phyloP scores from a whole-genome alignment of 1,140 invertebrate species.

The Andricus grossulariae region DNA sequence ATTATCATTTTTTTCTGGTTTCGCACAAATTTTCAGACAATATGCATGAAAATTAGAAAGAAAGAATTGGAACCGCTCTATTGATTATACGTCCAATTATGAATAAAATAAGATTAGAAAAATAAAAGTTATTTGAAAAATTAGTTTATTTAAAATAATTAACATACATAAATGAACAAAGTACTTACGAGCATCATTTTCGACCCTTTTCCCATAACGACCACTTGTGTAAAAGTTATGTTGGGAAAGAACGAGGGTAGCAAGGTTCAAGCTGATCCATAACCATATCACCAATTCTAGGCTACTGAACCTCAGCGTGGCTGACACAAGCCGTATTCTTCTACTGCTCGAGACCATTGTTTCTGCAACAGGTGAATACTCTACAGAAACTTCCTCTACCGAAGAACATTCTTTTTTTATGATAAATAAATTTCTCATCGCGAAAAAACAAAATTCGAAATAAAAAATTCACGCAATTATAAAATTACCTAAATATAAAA shows the following conservation, averaged over 20 bases:
- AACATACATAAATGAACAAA: not conserved
- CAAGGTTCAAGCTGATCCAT: conserved; percentile 53
- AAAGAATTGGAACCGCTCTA: too few relatives aligned
- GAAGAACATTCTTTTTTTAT: not conserved
- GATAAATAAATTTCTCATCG: not conserved
- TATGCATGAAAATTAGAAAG: too few relatives aligned
- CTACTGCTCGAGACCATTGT: conserved; percentile 46
- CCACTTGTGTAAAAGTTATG: conserved; percentile 54
- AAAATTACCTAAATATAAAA: too few relatives aligned
- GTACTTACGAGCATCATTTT: conserved; percentile 45
- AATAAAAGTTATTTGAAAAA: conserved; percentile 15
- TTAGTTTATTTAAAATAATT: conserved; percentile 2
- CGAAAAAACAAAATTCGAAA: not conserved
- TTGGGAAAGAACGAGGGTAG: conserved; percentile 50
- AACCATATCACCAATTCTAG: conserved; percentile 53
- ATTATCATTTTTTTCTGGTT: too few relatives aligned
- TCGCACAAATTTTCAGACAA: too few relatives aligned
- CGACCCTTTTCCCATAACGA: conserved; percentile 58
- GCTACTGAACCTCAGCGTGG: conserved; percentile 36
- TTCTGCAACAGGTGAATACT: not conserved
- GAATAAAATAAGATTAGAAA: too few relatives aligned
- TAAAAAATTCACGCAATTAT: too few relatives aligned
- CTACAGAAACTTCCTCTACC: not conserved
- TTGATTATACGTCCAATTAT: too few relatives aligned
- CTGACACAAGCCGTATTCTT: conserved; percentile 42